Conservation (phyloP, 2,113 vertebrate genomes). For the Donacobius atricapilla region DNA sequence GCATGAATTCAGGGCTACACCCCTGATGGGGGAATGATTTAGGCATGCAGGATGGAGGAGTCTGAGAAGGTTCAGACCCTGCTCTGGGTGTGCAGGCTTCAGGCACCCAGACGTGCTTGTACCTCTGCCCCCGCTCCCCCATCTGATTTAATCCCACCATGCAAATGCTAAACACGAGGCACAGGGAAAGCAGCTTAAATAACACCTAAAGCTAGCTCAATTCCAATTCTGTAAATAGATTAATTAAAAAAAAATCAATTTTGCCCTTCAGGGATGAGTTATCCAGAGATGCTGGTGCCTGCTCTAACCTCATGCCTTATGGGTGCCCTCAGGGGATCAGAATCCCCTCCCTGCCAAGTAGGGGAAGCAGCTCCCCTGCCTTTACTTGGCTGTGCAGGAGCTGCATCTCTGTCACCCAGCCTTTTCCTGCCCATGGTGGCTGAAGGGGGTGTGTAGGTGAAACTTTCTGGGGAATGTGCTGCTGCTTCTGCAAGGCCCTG, state of each 20-base stretch:
- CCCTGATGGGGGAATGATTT: background rate
- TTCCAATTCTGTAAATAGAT: background rate
- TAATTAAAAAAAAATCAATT: background rate
- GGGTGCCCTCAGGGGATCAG: background rate
- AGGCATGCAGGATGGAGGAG: background rate
- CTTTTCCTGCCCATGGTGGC: rapidly evolving
- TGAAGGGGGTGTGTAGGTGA: rapidly evolving
- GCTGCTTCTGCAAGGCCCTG: background rate
- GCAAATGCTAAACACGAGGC: background rate
- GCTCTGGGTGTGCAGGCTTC: background rate
- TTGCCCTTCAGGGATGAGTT: background rate
- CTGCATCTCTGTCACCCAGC: background rate
- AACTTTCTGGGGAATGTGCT: background rate
- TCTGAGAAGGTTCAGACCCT: background rate
- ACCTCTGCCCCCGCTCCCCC: background rate
- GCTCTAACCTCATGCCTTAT: rapidly evolving
- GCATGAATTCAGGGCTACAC: no score
- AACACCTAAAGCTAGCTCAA: background rate
- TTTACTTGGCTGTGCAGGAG: rapidly evolving
- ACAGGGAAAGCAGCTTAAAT: background rate
- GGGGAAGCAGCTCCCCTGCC: background rate
- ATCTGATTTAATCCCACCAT: background rate
- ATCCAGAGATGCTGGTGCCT: background rate
- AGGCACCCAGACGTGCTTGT: background rate
- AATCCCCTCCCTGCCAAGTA: background rate